Percentiles rank a stretch among this genome's conserved stretches.
phyloP scores from a whole-genome alignment of 2,113 vertebrate species.

The Noctilio leporinus region DNA sequence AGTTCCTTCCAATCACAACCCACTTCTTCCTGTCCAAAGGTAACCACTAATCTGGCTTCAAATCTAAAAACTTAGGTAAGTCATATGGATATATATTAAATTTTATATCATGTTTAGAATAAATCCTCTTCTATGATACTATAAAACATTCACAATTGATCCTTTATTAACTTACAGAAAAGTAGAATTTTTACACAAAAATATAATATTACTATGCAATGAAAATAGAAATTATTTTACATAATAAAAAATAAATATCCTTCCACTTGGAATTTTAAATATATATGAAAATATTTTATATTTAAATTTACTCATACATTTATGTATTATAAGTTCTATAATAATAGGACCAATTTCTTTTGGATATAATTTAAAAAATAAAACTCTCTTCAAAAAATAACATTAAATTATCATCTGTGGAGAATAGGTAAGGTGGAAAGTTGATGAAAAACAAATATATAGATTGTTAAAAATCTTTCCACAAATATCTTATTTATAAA shows the following conservation, averaged over 20 bases:
- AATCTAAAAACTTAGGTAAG: neutral
- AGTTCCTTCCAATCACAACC: neutral
- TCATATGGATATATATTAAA: neutral
- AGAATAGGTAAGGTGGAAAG: neutral
- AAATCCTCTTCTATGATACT: neutral
- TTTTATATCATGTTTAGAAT: neutral
- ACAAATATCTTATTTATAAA: neutral
- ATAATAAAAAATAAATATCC: neutral
- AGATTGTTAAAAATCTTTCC: neutral
- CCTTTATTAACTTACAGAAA: neutral
- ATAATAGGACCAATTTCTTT: neutral
- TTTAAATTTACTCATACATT: neutral
- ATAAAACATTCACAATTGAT: neutral
- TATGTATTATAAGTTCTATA: neutral
- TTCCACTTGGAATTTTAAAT: neutral
- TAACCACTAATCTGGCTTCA: neutral
- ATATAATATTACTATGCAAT: neutral
- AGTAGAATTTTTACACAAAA: neutral
- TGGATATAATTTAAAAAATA: neutral
- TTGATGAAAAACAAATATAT: neutral
- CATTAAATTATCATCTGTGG: neutral
- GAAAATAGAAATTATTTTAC: neutral
- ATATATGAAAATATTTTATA: neutral
- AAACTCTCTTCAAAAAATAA: neutral
- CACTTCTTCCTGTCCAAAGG: neutral